Evolutionary conservation across 2,888 invertebrate genomes (phyloP).

Genomic region (Osedax frankpressi): DNA sequence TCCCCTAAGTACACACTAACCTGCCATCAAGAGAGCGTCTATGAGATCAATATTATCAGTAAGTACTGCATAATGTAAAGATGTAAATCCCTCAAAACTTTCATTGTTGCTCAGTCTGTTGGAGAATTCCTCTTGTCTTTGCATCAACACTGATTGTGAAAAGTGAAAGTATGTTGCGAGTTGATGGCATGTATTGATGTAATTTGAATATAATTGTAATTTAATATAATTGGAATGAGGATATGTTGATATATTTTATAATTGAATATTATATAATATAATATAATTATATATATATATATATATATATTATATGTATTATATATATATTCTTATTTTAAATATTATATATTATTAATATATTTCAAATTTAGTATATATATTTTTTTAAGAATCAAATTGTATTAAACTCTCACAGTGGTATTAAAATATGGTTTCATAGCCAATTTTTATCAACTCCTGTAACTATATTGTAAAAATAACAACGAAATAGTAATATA

Average conservation of each 20-base stretch:
- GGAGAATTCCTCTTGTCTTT: slow-evolving; percentile 71
- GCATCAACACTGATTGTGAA: slow-evolving; percentile 45
- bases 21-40: slow-evolving; percentile 57
- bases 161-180: no score
- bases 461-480: no score
- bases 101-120: slow-evolving; percentile 55
- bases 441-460: no score
- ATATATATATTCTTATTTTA: neutral
- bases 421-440: no score
- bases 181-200: no score
- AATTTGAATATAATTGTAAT: no score
- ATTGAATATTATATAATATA: neutral
- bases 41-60: slow-evolving; percentile 58
- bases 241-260: no score
- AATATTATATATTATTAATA: neutral
- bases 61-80: slow-evolving; percentile 75
- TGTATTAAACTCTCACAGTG: no score
- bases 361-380: no score
- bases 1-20: slow-evolving; percentile 46
- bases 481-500: no score
- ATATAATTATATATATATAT: neutral
- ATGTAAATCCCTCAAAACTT: slow-evolving; percentile 70
- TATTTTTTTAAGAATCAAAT: no score
- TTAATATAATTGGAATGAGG: no score
- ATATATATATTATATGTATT: neutral